Base-by-base conservation (phyloP, 30 jellyfish, hydroid and myxozoan genomes). In the Hydractinia symbiolongicarpus region DNA sequence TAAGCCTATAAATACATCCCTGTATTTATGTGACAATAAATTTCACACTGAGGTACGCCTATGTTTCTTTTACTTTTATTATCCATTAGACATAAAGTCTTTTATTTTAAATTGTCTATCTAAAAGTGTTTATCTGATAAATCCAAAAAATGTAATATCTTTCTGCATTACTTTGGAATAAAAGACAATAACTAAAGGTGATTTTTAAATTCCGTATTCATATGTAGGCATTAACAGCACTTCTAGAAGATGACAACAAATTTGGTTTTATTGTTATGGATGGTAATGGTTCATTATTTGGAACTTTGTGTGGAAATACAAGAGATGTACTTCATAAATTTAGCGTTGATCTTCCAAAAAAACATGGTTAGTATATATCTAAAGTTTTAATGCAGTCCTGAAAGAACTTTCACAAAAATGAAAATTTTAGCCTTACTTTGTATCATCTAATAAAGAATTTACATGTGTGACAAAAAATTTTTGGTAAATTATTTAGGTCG, bases 281-380 rank as follows among this genome's bases (percentile, higher is more conserved):
- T 64, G 99, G 99, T 15, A 93, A 93, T 78, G 99, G 99, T 53
- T 96, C 99, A 44, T 76, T 93, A 17, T 93, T 93, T 84, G 99
- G 99, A 15, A 93, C 99, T 50, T 87, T 93, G 40, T 93, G 96
- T 70, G 99, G 99, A 16, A 93, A 93, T 77, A 93, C 99, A 52
- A 84, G 99, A n/a, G 99, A 93, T 75, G 99, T 93, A 58, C 72
- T 93, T 11, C 99, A 93, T 73, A 93, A 88, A 79, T 93, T 93
- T 82, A 88, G 97, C 10, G 99, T 93, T 8, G 99, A 93, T 68
- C 66, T 93, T 50, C 99, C 99, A 7, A 93, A 93, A 83, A 93
- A 93, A 78, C 99, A 93, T 75, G 99, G 98, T 91, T 55, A 54
- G 19, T 8, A 64, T 11, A 58, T 11, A 16, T 58, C 69, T 58